These are phyloP conservation scores for Eucidaris tribuloides DNA, from an alignment of 35 echinoderm and acorn worm genomes.

Conservation along the genomic window DNA sequence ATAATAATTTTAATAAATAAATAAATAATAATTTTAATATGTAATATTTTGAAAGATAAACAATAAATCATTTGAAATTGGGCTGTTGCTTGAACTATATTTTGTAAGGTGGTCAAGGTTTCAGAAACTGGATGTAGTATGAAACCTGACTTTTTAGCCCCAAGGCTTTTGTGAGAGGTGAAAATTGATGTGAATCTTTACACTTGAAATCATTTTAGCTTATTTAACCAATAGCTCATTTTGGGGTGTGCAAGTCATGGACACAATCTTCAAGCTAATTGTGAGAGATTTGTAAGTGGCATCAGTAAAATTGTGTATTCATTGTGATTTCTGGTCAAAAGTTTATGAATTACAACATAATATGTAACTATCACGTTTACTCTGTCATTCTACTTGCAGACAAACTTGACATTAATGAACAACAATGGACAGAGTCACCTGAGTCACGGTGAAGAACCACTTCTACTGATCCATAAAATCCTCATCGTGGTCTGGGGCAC, in stretches of 20 bases:
- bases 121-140: no score
- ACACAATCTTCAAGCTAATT: background rate
- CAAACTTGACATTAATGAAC: conserved; percentile 50
- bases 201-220: background rate
- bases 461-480: conserved; percentile 59
- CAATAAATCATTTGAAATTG: no score
- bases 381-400: conserved; percentile 45
- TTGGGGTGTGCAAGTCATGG: background rate
- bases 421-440: conserved; percentile 58
- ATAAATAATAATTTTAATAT: no score
- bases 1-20: no score
- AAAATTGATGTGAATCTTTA: no score
- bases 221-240: background rate
- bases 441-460: conserved; percentile 51
- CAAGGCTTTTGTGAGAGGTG: no score
- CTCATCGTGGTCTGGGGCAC: conserved; percentile 44
- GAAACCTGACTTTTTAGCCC: no score
- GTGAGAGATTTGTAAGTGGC: background rate
- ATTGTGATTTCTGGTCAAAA: background rate
- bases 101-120: no score
- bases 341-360: no score
- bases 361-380: no score
- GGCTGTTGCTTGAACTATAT: no score
- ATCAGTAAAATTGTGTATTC: background rate
- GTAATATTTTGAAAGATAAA: no score